Base-by-base conservation (phyloP, 1,140 invertebrate species). In the Microvelia longipes region DNA sequence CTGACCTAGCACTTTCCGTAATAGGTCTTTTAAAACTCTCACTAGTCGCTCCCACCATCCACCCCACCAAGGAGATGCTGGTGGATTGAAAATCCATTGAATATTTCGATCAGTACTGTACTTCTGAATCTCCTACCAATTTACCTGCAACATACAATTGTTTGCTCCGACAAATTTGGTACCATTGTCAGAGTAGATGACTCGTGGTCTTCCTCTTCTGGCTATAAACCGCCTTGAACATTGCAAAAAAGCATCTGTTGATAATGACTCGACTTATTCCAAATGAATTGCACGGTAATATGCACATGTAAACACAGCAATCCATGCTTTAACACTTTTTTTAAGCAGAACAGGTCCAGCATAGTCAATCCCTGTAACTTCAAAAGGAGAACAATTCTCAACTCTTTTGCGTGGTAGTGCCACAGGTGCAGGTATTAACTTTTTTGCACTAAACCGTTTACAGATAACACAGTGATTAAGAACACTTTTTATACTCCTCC, bases 111-210 rank as follows among this genome's bases (percentile, higher is more conserved):
- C n/a, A n/a, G n/a, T n/a, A n/a, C n/a, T n/a, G n/a, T n/a, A n/a
- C n/a, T n/a, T n/a, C n/a, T n/a, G n/a, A n/a, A n/a, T n/a, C n/a
- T n/a, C n/a, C n/a, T n/a, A n/a, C n/a, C n/a, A n/a, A n/a, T n/a
- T n/a, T n/a, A n/a, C n/a, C n/a, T n/a, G n/a, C n/a, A n/a, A n/a
- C n/a, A n/a, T n/a, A n/a, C n/a, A n/a, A n/a, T n/a, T n/a, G n/a
- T n/a, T n/a, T n/a, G n/a, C n/a, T 15, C 69, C 69, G 27, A 68
- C 69, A 68, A 80, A 80, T 71, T 79, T 80, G 2, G 73, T 78
- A 0, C 77, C 80, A 70, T 81, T 81, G 68, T 82, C 79, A 50
- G 74, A 78, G 64, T 76, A 80, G 13, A 82, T 77, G 0, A 74
- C 73, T 1, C 63, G 62, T 0, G 77, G 78, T 71, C 76, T 69